These are phyloP conservation scores for Gerris lacustris DNA, from an alignment of 2,888 invertebrate species.

Conservation along the genomic window DNA sequence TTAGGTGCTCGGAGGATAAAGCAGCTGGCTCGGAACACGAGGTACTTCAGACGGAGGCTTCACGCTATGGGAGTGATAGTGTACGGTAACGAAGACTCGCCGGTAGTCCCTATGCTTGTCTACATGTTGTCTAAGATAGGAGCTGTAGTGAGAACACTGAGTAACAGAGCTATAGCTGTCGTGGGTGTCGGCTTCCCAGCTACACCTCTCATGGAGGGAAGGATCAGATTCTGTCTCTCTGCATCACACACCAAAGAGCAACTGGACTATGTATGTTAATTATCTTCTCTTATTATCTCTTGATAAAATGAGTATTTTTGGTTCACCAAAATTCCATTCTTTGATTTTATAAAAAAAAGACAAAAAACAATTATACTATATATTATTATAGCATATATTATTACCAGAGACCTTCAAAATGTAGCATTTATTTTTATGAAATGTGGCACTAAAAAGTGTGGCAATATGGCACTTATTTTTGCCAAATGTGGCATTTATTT, in stretches of 20 bases:
- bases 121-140: slow-evolving; percentile 92
- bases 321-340: too few species aligned
- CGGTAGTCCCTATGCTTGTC: slow-evolving; percentile 90
- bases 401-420: too few species aligned
- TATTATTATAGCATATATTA: too few species aligned
- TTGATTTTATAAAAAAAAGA: neutral
- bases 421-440: too few species aligned
- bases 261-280: slow-evolving; percentile 56
- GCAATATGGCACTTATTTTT: too few species aligned
- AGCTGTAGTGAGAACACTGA: slow-evolving; percentile 71
- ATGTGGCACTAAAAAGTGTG: too few species aligned
- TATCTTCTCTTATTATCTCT: neutral
- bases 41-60: slow-evolving; percentile 64
- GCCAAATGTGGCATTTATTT: too few species aligned
- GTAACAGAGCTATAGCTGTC: slow-evolving; percentile 69
- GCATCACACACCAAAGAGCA: slow-evolving; percentile 91
- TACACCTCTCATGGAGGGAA: slow-evolving; percentile 81
- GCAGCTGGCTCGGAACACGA: slow-evolving; percentile 65
- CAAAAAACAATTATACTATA: too few species aligned
- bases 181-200: slow-evolving; percentile 98
- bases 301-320: neutral
- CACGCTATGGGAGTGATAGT: slow-evolving; percentile 82
- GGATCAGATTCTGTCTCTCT: slow-evolving; percentile 89
- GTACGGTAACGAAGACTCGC: slow-evolving; percentile 87
- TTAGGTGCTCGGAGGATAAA: slow-evolving; percentile 47